Base-by-base conservation (phyloP, 2,888 invertebrate species). In the Brenthis ino region DNA sequence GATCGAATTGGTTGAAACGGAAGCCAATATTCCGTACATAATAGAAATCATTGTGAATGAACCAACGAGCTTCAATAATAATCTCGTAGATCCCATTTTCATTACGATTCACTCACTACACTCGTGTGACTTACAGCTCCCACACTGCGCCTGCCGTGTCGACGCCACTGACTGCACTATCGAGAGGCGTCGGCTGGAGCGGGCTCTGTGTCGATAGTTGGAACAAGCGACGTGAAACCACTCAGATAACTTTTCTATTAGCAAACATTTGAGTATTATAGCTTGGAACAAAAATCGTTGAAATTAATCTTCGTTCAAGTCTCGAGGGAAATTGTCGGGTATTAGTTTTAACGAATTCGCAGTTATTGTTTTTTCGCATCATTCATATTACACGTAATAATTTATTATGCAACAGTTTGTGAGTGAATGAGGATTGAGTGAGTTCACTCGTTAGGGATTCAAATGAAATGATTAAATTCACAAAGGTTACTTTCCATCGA, bases 11-110 rank as follows among this genome's bases (percentile, higher is more conserved):
- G 33, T 20, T 20, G 28, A 56, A 61, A 60, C 16, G 54, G 20
- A 50, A 67, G 61, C 61, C 67, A 67, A 66, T 65, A 57, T 55
- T 33, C 16, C 28, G 37, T 24, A 63, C 51, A 67, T 67, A 67
- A 63, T 67, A 61, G 61, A 56, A 67, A 63, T 37, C 51, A 63
- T 37, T 43, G 53, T 53, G 63, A 63, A 63, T 13, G 53, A 63
- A 63, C 53, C 37, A 14, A 53, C 20, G 37, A 16, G 53, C 53
- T 53, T 63, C 37, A 63, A 53, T 37, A 63, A 37, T 20, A 53
- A 33, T 63, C 61, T 37, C 13, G 61, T n/a, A 53, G 37, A 63
- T 63, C 20, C 53, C 51, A 63, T 20, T 33, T 61, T 51, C 61
- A 61, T 61, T 61, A 51, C 51, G 12, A 63, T 37, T 20, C 63